Evolutionary conservation across 2,113 vertebrate species (phyloP).

Genomic region (Dasyornis broadbenti): DNA sequence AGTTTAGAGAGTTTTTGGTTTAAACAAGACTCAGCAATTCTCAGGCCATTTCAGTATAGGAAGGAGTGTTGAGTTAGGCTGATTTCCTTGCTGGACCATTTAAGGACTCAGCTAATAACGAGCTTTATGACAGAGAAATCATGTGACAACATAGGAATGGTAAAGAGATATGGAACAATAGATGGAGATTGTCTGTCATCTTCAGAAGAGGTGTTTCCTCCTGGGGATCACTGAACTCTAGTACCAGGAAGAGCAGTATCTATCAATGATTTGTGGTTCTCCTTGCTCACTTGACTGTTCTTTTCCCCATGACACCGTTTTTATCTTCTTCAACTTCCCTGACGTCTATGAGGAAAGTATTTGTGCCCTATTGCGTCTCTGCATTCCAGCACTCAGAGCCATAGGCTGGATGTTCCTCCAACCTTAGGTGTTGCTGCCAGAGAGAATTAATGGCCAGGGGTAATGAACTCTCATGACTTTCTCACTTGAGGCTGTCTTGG

Average conservation of each 20-base stretch:
- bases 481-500: background rate
- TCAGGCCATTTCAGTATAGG: background rate
- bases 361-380: background rate
- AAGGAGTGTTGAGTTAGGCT: background rate
- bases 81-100: background rate
- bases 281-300: background rate
- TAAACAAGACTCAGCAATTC: background rate
- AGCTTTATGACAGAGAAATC: background rate
- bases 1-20: background rate
- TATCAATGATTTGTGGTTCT: background rate
- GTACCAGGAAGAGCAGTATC: background rate
- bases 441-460: background rate
- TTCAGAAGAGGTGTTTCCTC: background rate
- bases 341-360: background rate
- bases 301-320: background rate
- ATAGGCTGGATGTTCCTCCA: background rate
- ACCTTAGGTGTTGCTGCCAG: background rate
- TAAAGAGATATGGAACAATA: background rate
- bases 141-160: background rate
- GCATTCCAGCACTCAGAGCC: background rate
- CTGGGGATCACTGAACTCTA: background rate
- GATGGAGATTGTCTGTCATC: background rate
- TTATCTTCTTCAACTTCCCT: background rate
- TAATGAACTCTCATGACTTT: background rate
- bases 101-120: background rate